Base-by-base conservation (phyloP, 2,888 invertebrate genomes). In the Ormia ochracea region DNA sequence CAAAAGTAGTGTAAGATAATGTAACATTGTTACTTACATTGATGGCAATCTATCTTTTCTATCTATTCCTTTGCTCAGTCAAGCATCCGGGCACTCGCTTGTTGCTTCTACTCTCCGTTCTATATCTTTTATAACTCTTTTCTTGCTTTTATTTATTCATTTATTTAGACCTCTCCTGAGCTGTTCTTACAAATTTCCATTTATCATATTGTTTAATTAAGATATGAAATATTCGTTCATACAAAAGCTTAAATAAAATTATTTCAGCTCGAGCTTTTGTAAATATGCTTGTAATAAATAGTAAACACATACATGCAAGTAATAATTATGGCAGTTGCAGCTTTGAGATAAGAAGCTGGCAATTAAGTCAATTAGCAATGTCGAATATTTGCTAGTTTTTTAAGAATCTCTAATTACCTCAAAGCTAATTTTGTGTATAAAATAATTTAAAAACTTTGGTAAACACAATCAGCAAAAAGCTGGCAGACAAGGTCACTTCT, bases 131-230 rank as follows among this genome's bases (percentile, higher is more conserved):
- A n/a, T n/a, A n/a, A n/a, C 3, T 6, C 2, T 3, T 2, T 23
- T 38, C 23, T 23, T 14, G n/a, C 14, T 28, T 65, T 21, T 5
- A 4, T 31, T 43, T 17, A 12, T 59, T 26, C 54, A 54, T 73
- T 73, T 54, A 28, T 50, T 59, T 41, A 66, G 31, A 41, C 58
- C 31, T 31, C 31, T 58, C 66, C 38, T 28, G 21, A 58, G 45
- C 31, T 56, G 61, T 54, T 31, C 43, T 63, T 43, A 31, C 50
- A 48, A 45, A 69, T 56, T 76, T 76, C 45, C 69, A 69, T 76
- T 70, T 58, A 70, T 77, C 63, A 56, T 50, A 63, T 63, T 69
- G 69, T 63, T 65, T 65, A 77, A 70, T 77, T 63, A 65, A 70
- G 76, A 70, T 48, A 70, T 77, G 21, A 77, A 63, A 65, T 63